Evolutionary conservation across 2,113 vertebrate genomes (phyloP).

Genomic region (Chionis minor): DNA sequence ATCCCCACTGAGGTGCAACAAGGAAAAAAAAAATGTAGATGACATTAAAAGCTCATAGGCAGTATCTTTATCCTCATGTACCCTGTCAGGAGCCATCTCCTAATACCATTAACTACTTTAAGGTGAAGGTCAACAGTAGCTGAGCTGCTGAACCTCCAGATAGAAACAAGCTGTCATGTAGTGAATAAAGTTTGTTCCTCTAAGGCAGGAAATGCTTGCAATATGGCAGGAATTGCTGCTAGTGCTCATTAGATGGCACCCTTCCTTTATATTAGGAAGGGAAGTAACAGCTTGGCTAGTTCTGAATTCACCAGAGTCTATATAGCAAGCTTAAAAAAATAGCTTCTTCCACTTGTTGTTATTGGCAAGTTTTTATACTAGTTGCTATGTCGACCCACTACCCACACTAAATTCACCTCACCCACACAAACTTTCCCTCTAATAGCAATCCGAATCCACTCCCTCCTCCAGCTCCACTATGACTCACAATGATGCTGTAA

Average conservation of each 20-base stretch:
- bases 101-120: neutral
- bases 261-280: neutral
- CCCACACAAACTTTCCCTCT: neutral
- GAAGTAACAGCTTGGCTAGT: neutral
- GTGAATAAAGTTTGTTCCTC: neutral
- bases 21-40: neutral
- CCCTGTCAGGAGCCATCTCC: neutral
- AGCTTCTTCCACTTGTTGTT: neutral
- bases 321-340: neutral
- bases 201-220: neutral
- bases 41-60: neutral
- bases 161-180: neutral
- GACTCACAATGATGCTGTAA: neutral
- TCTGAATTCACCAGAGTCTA: neutral
- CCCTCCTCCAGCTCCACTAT: neutral
- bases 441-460: neutral
- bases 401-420: neutral
- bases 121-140: neutral
- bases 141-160: neutral
- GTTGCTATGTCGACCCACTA: neutral
- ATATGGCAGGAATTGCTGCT: neutral
- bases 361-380: neutral
- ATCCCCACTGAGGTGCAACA: neutral
- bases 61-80: neutral
- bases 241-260: conserved; percentile 48